Percentiles rank a stretch among this genome's conserved stretches.
These are phyloP conservation scores for Troides aeacus DNA, from an alignment of 2,888 invertebrate genomes.

Conservation along the genomic window DNA sequence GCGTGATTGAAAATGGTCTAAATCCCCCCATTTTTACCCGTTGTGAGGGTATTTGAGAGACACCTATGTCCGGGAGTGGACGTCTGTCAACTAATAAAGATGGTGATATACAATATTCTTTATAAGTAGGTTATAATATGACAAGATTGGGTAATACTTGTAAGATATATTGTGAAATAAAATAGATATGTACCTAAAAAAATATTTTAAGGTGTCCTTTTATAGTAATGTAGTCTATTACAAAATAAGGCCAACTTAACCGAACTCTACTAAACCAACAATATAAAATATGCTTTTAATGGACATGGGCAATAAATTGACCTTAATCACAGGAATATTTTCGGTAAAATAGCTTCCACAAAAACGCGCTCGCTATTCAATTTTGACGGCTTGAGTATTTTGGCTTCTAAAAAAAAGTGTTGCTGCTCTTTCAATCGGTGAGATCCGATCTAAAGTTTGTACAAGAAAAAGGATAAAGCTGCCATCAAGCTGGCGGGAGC, in stretches of 20 bases:
- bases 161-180: neutral
- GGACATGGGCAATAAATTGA: slow-evolving; percentile 68
- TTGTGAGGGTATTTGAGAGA: no score
- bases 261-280: slow-evolving; percentile 62
- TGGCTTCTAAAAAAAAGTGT: slow-evolving; percentile 54
- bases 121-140: neutral
- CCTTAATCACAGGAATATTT: slow-evolving; percentile 75
- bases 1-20: no score
- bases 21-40: no score
- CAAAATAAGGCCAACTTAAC: slow-evolving; percentile 50
- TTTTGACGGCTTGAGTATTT: slow-evolving; percentile 68
- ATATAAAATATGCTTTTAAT: slow-evolving; percentile 73
- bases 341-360: slow-evolving; percentile 56
- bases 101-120: neutral
- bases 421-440: slow-evolving; percentile 52
- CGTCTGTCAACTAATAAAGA: no score
- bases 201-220: neutral
- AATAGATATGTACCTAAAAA: neutral
- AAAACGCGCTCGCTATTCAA: slow-evolving; percentile 68
- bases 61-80: no score
- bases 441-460: slow-evolving; percentile 74
- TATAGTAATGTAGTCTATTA: slow-evolving; percentile 41
- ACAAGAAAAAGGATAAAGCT: slow-evolving; percentile 73
- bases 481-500: slow-evolving; percentile 68
- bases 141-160: neutral